phyloP scores from a whole-genome alignment of 1,140 invertebrate species.

The Aphidius ervi region DNA sequence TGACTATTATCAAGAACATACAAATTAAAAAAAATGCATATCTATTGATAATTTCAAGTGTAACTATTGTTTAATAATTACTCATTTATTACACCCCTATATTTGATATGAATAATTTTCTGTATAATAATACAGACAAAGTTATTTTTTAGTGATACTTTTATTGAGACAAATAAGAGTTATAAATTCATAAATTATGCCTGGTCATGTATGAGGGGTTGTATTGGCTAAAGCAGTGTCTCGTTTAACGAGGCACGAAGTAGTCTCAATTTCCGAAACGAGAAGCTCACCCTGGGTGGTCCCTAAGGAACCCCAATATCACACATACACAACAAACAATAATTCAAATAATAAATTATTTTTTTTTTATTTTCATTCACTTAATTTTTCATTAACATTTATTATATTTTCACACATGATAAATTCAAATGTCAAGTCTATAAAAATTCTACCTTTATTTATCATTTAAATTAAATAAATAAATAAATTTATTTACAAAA shows the following conservation, averaged over 20 bases:
- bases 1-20: no score
- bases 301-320: slow-evolving; percentile 3
- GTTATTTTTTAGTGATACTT: neutral
- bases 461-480: no score
- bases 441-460: no score
- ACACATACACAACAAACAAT: slow-evolving; percentile 1
- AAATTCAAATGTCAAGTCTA: no score
- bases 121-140: neutral
- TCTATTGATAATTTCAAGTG: no score
- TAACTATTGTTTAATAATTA: no score
- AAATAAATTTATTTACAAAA: no score
- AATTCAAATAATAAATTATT: slow-evolving; percentile 2
- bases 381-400: neutral
- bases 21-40: no score
- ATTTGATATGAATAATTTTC: neutral
- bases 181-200: slow-evolving; percentile 19
- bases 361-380: neutral
- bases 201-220: slow-evolving; percentile 13
- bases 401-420: neutral
- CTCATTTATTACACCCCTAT: no score
- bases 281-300: slow-evolving; percentile 12
- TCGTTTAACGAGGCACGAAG: slow-evolving; percentile 23
- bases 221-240: slow-evolving; percentile 5
- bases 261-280: slow-evolving; percentile 24
- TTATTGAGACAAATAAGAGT: slow-evolving; percentile 19